Evolutionary conservation across 2,888 invertebrate genomes (phyloP).

Genomic region (Mesorhabditis sp.): DNA sequence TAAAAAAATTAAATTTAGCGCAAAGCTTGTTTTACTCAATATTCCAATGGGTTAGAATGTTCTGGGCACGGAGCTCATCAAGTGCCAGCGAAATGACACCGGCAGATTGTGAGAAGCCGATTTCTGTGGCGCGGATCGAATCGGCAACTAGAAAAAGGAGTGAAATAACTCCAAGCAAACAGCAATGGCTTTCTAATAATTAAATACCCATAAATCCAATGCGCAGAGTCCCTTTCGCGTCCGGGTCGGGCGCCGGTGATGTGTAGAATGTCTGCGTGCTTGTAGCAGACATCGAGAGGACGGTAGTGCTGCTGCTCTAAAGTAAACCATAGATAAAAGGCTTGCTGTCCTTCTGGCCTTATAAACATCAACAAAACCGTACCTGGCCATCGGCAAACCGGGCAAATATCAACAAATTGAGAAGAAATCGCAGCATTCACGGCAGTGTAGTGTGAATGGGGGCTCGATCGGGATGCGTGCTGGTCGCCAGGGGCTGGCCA

Average conservation of each 20-base stretch:
- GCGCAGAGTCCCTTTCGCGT: not conserved
- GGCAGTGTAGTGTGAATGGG: too few species aligned
- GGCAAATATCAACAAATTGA: too few species aligned
- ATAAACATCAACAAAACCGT: too few species aligned
- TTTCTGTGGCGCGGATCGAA: not conserved
- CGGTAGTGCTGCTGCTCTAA: too few species aligned
- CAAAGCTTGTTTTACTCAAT: not conserved
- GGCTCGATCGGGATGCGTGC: too few species aligned
- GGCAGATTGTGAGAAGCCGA: slow-evolving; percentile 3
- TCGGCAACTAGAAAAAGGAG: not conserved
- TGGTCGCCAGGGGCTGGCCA: too few species aligned
- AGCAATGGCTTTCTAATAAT: not conserved
- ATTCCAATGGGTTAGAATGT: slow-evolving; percentile 1
- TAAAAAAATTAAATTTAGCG: too few species aligned
- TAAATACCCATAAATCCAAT: slow-evolving; percentile 3
- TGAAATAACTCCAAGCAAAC: not conserved
- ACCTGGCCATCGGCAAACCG: too few species aligned
- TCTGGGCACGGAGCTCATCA: not conserved
- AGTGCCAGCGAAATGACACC: not conserved
- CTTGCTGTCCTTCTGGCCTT: too few species aligned
- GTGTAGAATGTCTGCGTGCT: not conserved
- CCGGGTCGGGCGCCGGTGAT: not conserved
- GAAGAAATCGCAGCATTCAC: too few species aligned
- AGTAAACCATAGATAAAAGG: too few species aligned
- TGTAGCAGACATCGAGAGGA: not conserved